Conservation (phyloP, 2,888 invertebrate genomes). For the Polyploca ridens region DNA sequence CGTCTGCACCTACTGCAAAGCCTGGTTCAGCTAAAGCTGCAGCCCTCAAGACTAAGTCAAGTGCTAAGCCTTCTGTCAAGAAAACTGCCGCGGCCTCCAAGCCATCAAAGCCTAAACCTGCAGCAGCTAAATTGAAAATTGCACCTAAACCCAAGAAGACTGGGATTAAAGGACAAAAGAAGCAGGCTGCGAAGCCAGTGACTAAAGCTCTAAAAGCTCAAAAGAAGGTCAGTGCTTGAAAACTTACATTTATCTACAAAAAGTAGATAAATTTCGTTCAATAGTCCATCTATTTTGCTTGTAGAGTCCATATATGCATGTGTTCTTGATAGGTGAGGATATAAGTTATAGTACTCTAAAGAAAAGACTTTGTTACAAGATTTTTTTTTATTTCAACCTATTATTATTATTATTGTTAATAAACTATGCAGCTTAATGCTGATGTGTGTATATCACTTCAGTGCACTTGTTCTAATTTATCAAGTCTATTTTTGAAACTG, state of each 20-base stretch:
- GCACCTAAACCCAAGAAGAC: slow-evolving; percentile 84
- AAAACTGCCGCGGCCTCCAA: slow-evolving; percentile 79
- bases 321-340: no score
- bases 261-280: no score
- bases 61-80: slow-evolving; percentile 80
- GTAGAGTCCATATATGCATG: no score
- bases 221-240: slow-evolving; percentile 87
- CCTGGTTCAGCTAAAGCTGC: slow-evolving; percentile 82
- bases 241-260: not conserved
- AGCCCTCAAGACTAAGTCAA: slow-evolving; percentile 77
- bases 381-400: no score
- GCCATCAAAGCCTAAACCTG: slow-evolving; percentile 78
- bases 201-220: slow-evolving; percentile 93
- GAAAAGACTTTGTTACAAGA: no score
- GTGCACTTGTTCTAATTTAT: no score
- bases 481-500: no score
- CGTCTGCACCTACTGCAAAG: slow-evolving; percentile 73
- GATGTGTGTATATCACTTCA: no score
- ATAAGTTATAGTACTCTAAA: no score
- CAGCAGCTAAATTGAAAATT: slow-evolving; percentile 77
- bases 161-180: slow-evolving; percentile 83
- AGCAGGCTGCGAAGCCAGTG: slow-evolving; percentile 81
- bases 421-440: no score
- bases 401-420: no score
- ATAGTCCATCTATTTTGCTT: no score